These are phyloP conservation scores for Marcusenius ussheri DNA, from an alignment of 2,113 vertebrate species.

Conservation along the genomic window DNA sequence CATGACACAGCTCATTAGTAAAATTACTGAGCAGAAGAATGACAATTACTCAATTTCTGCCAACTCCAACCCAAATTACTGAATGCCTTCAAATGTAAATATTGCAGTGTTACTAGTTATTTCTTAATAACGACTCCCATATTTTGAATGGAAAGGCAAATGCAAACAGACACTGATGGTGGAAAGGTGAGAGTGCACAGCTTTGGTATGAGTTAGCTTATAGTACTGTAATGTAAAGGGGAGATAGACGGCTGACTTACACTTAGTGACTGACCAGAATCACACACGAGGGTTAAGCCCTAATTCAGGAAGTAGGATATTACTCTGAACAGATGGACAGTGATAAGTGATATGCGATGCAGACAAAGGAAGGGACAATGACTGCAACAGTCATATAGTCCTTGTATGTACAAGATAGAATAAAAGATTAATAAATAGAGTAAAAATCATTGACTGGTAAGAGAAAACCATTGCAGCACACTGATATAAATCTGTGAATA, in stretches of 20 bases:
- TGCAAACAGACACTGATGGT: background rate
- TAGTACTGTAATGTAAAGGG: background rate
- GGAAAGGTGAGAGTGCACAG: background rate
- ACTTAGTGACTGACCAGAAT: background rate
- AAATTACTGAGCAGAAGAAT: background rate
- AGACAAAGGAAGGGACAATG: background rate
- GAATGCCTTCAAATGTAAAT: background rate
- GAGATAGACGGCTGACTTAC: background rate
- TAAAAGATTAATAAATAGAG: background rate
- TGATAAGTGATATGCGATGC: background rate
- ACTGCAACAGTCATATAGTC: too few relatives aligned
- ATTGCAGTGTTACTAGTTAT: background rate
- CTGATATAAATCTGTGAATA: constrained; percentile 5
- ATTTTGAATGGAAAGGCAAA: background rate
- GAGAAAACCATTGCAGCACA: background rate
- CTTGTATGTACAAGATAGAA: background rate
- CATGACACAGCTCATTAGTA: background rate
- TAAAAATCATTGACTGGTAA: background rate
- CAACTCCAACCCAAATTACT: background rate
- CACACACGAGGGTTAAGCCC: background rate
- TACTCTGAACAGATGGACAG: background rate
- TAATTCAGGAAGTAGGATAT: background rate
- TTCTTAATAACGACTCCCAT: background rate
- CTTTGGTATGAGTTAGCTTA: background rate
- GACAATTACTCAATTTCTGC: background rate